Evolutionary conservation across 1,140 invertebrate species (phyloP).

Genomic region (Euwallacea fornicatus): DNA sequence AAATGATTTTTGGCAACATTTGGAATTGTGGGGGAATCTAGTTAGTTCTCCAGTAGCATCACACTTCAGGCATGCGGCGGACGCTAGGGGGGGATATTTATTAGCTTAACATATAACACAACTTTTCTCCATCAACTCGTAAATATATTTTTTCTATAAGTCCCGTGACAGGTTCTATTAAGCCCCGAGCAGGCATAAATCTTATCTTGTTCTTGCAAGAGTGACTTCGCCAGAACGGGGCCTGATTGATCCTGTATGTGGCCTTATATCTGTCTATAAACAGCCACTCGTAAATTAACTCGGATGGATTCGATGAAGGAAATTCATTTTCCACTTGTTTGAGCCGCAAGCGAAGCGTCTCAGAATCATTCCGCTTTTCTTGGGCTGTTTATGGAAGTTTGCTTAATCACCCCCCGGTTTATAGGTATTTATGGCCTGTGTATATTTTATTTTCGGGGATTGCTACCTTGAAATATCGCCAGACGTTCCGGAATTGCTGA

Average conservation of each 20-base stretch:
- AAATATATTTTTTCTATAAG: conserved; percentile 4
- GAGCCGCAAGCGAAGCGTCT: conserved; percentile 48
- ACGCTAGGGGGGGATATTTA: no score
- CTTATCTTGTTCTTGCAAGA: conserved; percentile 55
- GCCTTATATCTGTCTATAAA: conserved; percentile 54
- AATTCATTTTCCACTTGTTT: conserved; percentile 56
- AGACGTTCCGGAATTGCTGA: conserved; percentile 10
- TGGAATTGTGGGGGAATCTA: no score
- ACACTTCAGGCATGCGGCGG: neutral
- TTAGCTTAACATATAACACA: no score
- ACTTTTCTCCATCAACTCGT: neutral
- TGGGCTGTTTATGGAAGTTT: conserved; percentile 42
- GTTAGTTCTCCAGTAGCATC: neutral
- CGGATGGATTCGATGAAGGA: conserved; percentile 55
- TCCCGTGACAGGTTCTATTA: conserved; percentile 8
- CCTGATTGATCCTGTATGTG: conserved; percentile 51
- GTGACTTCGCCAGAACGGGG: conserved; percentile 44
- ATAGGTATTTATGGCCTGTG: conserved; percentile 39
- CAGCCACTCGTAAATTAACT: conserved; percentile 55
- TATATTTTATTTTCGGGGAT: conserved; percentile 29
- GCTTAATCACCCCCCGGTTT: conserved; percentile 41
- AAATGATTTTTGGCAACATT: no score
- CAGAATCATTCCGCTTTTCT: conserved; percentile 43
- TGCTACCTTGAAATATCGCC: conserved; percentile 23
- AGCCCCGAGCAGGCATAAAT: conserved; percentile 44